A percentile compares a stretch with the other conserved stretches of the same genome.
Evolutionary conservation across 2,888 invertebrate genomes (phyloP).

Genomic region (Drosophila seclusa): DNA sequence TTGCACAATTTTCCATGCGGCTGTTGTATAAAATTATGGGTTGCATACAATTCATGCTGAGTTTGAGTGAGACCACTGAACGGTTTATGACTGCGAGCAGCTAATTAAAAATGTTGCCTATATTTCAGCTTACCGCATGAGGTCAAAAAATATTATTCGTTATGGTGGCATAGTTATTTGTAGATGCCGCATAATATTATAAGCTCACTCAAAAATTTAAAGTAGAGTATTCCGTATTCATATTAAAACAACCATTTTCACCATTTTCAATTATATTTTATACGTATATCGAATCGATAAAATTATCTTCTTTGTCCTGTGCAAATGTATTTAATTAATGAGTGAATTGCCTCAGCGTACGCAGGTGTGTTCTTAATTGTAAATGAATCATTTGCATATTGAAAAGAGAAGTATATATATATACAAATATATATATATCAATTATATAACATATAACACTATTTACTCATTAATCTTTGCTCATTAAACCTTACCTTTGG

Average conservation of each 20-base stretch:
- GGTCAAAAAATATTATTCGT: neutral
- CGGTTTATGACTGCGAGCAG: constrained; percentile 28
- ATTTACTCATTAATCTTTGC: neutral
- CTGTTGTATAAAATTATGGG: constrained; percentile 63
- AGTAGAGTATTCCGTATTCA: neutral
- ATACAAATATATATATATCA: too few relatives aligned
- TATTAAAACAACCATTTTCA: neutral
- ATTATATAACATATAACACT: neutral
- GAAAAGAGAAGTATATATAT: too few relatives aligned
- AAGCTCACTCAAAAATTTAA: neutral
- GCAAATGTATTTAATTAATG: neutral
- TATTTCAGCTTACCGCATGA: constrained; percentile 18
- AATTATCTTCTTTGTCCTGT: neutral
- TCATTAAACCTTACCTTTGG: neutral
- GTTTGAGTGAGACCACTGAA: constrained; percentile 41
- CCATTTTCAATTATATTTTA: neutral
- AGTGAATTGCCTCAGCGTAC: neutral
- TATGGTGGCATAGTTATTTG: neutral
- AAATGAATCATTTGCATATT: neutral
- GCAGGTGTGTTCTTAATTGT: neutral
- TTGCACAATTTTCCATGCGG: constrained; percentile 35
- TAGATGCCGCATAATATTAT: neutral
- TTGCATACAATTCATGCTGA: constrained; percentile 41
- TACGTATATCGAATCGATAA: neutral
- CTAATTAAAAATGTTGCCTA: constrained; percentile 47